Percentiles rank a stretch among this genome's conserved stretches.
phyloP scores from a whole-genome alignment of 1,140 invertebrate genomes.

The Pentalonia nigronervosa region DNA sequence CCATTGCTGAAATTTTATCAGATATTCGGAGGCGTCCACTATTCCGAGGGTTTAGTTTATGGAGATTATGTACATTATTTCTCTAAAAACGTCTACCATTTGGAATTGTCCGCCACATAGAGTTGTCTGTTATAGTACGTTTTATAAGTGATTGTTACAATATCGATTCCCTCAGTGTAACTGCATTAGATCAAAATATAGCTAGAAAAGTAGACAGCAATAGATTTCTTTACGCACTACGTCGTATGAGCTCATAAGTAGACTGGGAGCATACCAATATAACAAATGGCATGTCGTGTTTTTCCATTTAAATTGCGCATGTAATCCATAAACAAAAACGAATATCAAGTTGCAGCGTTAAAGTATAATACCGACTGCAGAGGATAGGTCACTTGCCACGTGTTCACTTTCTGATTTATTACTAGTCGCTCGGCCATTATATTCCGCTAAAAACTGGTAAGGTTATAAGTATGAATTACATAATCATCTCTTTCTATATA shows the following conservation, averaged over 20 bases:
- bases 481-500: background rate
- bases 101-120: no score
- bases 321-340: background rate
- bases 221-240: background rate
- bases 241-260: no score
- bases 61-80: no score
- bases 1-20: no score
- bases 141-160: background rate
- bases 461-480: background rate
- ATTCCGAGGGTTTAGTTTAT: no score
- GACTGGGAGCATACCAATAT: no score
- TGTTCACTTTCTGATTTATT: background rate
- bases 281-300: background rate
- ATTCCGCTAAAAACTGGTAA: background rate
- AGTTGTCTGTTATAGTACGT: no score
- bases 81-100: no score
- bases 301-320: background rate
- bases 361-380: background rate
- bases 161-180: background rate
- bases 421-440: background rate
- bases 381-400: conserved; percentile 27
- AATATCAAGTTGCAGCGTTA: background rate
- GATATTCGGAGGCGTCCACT: no score
- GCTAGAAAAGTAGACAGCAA: background rate
- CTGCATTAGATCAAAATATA: background rate